Evolutionary conservation across 2,888 invertebrate species (phyloP).

Genomic region (Galerucella calmariensis): DNA sequence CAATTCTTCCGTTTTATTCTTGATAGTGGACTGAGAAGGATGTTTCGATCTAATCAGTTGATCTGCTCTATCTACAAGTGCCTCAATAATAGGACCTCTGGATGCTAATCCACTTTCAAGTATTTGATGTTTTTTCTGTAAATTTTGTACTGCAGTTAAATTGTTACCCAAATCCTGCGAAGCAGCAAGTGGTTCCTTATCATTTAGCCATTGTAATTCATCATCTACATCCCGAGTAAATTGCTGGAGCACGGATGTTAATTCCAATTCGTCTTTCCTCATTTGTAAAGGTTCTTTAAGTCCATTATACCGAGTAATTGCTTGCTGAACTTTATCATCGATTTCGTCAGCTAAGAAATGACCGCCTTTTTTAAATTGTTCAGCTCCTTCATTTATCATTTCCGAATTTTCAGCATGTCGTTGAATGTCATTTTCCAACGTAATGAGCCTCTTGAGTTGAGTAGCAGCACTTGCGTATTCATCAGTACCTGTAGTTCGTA

Average conservation of each 20-base stretch:
- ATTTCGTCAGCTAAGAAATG: slow-evolving; percentile 94
- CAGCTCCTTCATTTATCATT: slow-evolving; percentile 81
- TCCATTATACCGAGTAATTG: slow-evolving; percentile 69
- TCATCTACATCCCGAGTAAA: slow-evolving; percentile 93
- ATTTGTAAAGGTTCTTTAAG: slow-evolving; percentile 92
- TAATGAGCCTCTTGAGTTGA: slow-evolving; percentile 81
- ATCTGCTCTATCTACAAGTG: slow-evolving; percentile 78
- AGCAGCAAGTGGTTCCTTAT: slow-evolving; percentile 77
- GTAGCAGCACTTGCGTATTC: slow-evolving; percentile 89
- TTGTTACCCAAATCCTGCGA: slow-evolving; percentile 73
- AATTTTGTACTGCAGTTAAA: slow-evolving; percentile 82
- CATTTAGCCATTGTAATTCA: slow-evolving; percentile 90
- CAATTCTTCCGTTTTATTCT: slow-evolving; percentile 74
- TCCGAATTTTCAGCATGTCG: slow-evolving; percentile 87
- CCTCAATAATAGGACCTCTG: slow-evolving; percentile 84
- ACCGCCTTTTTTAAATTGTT: slow-evolving; percentile 79
- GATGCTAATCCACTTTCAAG: slow-evolving; percentile 90
- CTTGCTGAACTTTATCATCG: slow-evolving; percentile 75
- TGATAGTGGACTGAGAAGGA: slow-evolving; percentile 83
- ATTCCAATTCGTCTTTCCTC: slow-evolving; percentile 90
- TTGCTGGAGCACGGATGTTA: slow-evolving; percentile 87
- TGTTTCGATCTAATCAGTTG: slow-evolving; percentile 87
- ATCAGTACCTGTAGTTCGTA: slow-evolving; percentile 81
- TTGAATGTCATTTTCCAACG: slow-evolving; percentile 87
- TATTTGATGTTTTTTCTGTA: slow-evolving; percentile 93